Evolutionary conservation across 2,888 invertebrate species (phyloP), one percentile per base, ranked within the genome.

Genomic region (Erebia epiphron): DNA sequence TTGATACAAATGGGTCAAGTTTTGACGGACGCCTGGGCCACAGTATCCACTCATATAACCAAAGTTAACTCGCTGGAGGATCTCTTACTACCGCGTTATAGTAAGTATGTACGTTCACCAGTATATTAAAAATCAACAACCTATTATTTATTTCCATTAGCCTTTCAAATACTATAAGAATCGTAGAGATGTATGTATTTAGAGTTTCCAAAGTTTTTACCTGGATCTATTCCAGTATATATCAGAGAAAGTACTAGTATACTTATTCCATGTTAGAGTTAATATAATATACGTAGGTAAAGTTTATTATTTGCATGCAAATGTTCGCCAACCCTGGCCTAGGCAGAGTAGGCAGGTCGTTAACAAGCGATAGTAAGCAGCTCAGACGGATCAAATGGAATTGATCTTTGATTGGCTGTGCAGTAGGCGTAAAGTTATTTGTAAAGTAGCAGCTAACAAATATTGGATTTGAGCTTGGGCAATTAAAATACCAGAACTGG

Each of bases 371-470:
- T 68, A 68, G 70, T 71, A 73, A 73, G 69, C 73, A 70, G 67
- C 72, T 73, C 73, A 67, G 70, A 75, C 68, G 70, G 71, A 73
- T 74, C 72, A 70, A 69, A 70, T 73, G 71, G 72, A 76, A 78
- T 75, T 78, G 77, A 75, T 76, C 72, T 74, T 73, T 76, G 77
- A 77, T 78, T 77, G 72, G 73, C 71, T 68, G 73, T 64, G 68
- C 71, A 67, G 67, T 72, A 70, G 69, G 74, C 74, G 74, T 74
- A 66, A 74, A 72, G 70, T 74, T 69, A 74, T 74, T 74, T 72
- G 70, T 72, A 65, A 72, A 74, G 66, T 67, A 72, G 67, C 74
- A 68, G 67, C 63, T 67, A 64, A 68, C 66, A 67, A 70, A 72
- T 68, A 70, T 74, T 70, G 50, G 56, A 64, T 67, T 70, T 68